These are phyloP conservation scores for Acanthurus tractus DNA, from an alignment of 2,797 vertebrate genomes.

Conservation along the genomic window DNA sequence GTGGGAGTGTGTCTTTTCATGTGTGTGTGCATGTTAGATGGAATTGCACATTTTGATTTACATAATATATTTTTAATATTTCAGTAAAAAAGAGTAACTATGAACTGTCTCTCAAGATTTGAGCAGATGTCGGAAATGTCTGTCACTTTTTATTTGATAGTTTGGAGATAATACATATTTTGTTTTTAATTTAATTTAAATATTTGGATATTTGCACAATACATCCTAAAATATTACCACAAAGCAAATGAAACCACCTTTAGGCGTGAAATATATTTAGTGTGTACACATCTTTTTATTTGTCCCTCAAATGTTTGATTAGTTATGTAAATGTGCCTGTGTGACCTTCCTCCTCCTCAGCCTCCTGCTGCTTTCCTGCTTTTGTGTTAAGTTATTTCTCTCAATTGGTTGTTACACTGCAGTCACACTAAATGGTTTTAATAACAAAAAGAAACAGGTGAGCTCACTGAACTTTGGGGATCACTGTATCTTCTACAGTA, in stretches of 20 bases:
- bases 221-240: neutral
- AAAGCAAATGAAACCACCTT: neutral
- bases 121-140: neutral
- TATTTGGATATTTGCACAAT: neutral
- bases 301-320: too few species aligned
- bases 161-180: neutral
- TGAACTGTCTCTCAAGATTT: too few species aligned
- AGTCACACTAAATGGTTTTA: neutral
- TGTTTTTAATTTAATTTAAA: neutral
- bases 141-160: neutral
- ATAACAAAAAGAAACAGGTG: neutral
- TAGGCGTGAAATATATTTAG: neutral
- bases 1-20: neutral
- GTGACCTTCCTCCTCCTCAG: neutral
- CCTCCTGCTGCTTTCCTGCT: neutral
- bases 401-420: neutral
- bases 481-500: neutral
- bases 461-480: neutral
- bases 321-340: too few species aligned
- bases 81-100: too few species aligned
- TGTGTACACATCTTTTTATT: too few species aligned
- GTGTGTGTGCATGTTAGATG: neutral
- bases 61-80: too few species aligned
- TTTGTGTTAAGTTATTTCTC: neutral
- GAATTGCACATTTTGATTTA: neutral